phyloP scores from a whole-genome alignment of 92 coral and sea anemone genomes.

The Epizoanthus fatuus region DNA sequence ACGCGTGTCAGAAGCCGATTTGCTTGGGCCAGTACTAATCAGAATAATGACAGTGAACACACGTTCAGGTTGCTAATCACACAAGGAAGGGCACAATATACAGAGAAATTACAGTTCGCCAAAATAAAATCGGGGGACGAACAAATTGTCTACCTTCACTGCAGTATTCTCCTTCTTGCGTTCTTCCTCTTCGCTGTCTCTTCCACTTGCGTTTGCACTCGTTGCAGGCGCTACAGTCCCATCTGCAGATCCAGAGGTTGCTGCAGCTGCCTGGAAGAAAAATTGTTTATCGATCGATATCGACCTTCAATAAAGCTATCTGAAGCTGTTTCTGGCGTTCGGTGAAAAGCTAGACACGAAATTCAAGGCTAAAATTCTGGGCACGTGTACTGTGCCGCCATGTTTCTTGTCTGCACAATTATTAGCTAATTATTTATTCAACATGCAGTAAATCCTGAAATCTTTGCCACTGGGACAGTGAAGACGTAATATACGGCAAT shows the following conservation, averaged over 20 bases:
- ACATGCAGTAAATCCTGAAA: slow-evolving; percentile 22
- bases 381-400: slow-evolving; percentile 2
- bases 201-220: neutral
- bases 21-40: neutral
- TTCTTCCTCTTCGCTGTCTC: slow-evolving; percentile 19
- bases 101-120: slow-evolving; percentile 23
- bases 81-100: neutral
- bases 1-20: slow-evolving; percentile 18
- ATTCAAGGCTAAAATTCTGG: slow-evolving; percentile 5
- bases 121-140: slow-evolving; percentile 20
- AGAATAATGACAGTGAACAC: slow-evolving; percentile 16
- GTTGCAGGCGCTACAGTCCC: slow-evolving; percentile 25
- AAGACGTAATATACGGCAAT: slow-evolving; percentile 1
- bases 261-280: slow-evolving; percentile 33
- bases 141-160: slow-evolving; percentile 18
- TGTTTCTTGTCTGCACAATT: slow-evolving; percentile 7
- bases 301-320: slow-evolving; percentile 13
- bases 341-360: slow-evolving; percentile 28
- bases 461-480: neutral
- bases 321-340: slow-evolving; percentile 12
- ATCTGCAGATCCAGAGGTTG: slow-evolving; percentile 18
- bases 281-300: slow-evolving; percentile 4
- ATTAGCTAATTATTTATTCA: too few species aligned
- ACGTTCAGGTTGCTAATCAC: slow-evolving; percentile 6
- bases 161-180: slow-evolving; percentile 23